Conservation (phyloP, 2,888 invertebrate species). For the Epinotia brunnichana region DNA sequence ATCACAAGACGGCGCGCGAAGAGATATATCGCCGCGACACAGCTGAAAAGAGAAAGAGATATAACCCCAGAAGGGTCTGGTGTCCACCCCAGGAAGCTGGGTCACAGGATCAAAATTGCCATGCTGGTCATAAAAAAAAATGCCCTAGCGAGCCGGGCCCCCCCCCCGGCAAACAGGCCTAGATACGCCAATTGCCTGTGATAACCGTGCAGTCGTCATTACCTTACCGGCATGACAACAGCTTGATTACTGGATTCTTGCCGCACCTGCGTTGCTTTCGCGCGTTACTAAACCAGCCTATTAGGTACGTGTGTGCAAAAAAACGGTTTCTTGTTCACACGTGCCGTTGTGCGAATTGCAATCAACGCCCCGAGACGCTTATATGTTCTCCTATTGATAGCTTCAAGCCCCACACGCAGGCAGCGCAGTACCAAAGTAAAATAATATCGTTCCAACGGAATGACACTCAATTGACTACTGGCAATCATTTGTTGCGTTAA, state of each 20-base stretch:
- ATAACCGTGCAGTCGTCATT: too few species aligned
- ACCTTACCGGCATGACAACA: background rate
- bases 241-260: background rate
- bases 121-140: too few species aligned
- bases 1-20: background rate
- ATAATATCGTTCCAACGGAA: background rate
- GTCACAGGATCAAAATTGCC: too few species aligned
- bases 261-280: background rate
- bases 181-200: too few species aligned
- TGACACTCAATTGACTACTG: background rate
- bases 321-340: background rate
- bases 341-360: conserved; percentile 12
- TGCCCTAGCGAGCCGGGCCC: too few species aligned
- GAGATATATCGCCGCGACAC: too few species aligned
- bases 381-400: conserved; percentile 20
- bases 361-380: conserved; percentile 1
- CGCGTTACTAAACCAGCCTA: background rate
- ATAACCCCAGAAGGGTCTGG: too few species aligned
- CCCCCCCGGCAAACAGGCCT: too few species aligned
- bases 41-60: too few species aligned
- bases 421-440: background rate
- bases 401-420: conserved; percentile 12
- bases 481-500: too few species aligned
- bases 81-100: too few species aligned
- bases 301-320: background rate